phyloP scores from a whole-genome alignment of 2,797 vertebrate species.

The Natrix natrix region DNA sequence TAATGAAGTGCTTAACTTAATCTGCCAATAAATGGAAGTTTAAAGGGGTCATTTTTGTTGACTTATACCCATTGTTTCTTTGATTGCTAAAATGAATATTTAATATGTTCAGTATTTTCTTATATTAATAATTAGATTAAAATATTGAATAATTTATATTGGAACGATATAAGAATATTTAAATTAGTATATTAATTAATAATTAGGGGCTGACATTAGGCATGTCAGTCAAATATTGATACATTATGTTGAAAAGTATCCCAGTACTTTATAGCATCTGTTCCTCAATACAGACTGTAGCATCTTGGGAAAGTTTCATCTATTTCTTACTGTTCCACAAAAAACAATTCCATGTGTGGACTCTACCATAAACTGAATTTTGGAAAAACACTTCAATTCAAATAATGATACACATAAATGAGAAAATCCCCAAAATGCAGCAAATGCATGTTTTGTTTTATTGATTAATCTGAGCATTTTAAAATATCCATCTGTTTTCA shows the following conservation, averaged over 20 bases:
- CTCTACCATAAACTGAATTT: not conserved
- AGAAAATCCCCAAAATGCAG: not conserved
- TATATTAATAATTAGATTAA: not conserved
- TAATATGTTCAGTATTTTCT: not conserved
- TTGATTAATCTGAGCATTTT: not conserved
- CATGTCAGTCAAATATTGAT: not conserved
- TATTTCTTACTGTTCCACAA: not conserved
- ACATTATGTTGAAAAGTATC: not conserved
- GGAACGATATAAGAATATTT: not conserved
- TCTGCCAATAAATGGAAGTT: not conserved
- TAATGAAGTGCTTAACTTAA: not conserved
- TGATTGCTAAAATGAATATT: not conserved
- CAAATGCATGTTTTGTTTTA: not conserved
- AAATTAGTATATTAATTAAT: not conserved
- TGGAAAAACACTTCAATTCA: not conserved
- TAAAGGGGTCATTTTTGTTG: not conserved
- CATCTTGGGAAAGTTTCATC: not conserved
- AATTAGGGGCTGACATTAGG: not conserved
- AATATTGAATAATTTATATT: slow-evolving; percentile 3
- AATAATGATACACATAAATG: not conserved
- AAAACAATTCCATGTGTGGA: not conserved
- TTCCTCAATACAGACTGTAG: not conserved
- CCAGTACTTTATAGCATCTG: not conserved
- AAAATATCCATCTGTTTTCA: not conserved
- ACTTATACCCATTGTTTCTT: not conserved